Evolutionary conservation across 2,797 vertebrate species (phyloP).

Genomic region (Periparus ater): DNA sequence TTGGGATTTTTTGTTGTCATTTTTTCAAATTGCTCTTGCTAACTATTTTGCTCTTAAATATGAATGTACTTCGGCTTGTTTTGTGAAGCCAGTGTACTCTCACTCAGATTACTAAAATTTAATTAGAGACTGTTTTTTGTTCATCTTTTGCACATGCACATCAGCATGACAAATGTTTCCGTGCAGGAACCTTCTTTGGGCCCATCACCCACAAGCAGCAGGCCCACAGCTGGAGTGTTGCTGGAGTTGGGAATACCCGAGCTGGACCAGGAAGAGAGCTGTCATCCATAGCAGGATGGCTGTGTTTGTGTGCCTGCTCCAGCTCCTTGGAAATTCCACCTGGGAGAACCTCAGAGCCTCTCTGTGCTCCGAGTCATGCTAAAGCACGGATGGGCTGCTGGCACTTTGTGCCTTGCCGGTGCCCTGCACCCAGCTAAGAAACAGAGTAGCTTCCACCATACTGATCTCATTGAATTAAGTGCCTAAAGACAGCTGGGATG

Average conservation of each 20-base stretch:
- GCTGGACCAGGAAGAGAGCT: background rate
- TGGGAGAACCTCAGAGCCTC: background rate
- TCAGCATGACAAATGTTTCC: background rate
- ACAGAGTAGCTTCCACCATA: background rate
- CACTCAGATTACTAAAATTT: background rate
- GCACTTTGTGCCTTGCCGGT: rapidly evolving
- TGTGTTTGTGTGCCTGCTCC: background rate
- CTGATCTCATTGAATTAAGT: background rate
- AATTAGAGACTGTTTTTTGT: background rate
- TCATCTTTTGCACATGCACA: background rate
- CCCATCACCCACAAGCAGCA: background rate
- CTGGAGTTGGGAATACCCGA: background rate
- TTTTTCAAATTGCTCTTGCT: background rate
- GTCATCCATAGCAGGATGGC: background rate
- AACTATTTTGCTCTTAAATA: background rate
- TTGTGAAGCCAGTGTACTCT: background rate
- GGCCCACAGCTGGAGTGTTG: background rate
- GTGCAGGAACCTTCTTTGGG: background rate
- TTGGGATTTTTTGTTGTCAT: rapidly evolving
- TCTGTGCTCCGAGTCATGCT: background rate
- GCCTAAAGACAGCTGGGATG: background rate
- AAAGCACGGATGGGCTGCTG: background rate
- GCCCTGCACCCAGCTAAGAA: background rate
- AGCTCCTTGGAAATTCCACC: background rate
- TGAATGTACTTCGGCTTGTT: background rate